Base-by-base conservation (phyloP, 2,113 vertebrate species). In the Lepus timidus region DNA sequence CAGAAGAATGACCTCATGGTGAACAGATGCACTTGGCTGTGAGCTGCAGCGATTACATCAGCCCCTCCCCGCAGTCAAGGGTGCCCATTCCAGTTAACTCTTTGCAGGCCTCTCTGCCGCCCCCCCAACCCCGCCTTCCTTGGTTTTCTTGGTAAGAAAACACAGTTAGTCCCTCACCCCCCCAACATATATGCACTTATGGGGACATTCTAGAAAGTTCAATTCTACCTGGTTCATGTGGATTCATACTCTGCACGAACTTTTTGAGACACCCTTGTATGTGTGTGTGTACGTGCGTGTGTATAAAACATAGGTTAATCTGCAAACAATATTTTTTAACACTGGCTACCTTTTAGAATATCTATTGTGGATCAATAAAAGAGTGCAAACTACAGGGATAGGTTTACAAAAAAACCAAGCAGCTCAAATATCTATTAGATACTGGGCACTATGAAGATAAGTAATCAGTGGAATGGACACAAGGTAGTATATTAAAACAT, bases 21-120 rank as follows among this genome's bases (percentile, higher is more conserved):
- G 98, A 98, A 98, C 98, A 99, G 98, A 98, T 99, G 98, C 98
- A 98, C 98, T 98, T 98, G 98, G 98, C 98, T 98, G 97, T 98
- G 98, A 96, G 97, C 96, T 76, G 97, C 98, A 97, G 97, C 97
- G 98, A 98, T 99, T 98, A 99, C 98, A 98, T 99, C 98, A 99
- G 98, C 97, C 98, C 96, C 98, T 98, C 98, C 97, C 98, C 98
- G 98, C 98, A 98, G 98, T 98, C 96, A 92, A 98, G 98, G 97
- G 97, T 96, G 97, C 98, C 98, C 96, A 67, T 94, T 98, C 89
- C 97, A 95, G 97, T 99, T 98, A 98, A 99, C 98, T 96, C 98
- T 98, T 98, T 93, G 90, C 67, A 90, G 82, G 62, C 95, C 67
- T 39, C 78, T 58, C 91, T n/a, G 88, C 68, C 49, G 11, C 27